Base-by-base conservation (phyloP, 1,140 invertebrate genomes). In the Trissolcus basalis region DNA sequence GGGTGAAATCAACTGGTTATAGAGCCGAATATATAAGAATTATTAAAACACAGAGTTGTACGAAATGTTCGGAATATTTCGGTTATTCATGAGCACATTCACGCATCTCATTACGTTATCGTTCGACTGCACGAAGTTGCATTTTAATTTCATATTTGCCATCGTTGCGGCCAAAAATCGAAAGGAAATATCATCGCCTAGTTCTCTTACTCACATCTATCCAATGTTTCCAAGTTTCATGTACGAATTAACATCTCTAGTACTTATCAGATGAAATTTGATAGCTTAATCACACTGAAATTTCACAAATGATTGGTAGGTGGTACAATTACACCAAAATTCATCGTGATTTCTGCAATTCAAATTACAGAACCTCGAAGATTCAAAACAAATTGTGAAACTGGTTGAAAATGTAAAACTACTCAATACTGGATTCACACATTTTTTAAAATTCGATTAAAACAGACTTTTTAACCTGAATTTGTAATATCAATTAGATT, bases 51-150 rank as follows among this genome's bases (percentile, higher is more conserved):
- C 6, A 15, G 45, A 61, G 33, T 61, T 67, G 4, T 45, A 49
- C 56, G 61, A 61, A 67, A 60, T 67, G 55, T 61, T 67, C 55
- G 44, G 70, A 73, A 73, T 67, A 73, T 73, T 54, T 44, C 39
- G 14, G 51, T 14, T 73, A 73, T 73, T 65, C 61, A 60, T 73
- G 56, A 67, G 27, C 32, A 55, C 41, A 33, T 61, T 12, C 36
- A 60, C 45, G 70, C 56, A 73, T 67, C 56, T 73, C 50, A 73
- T 73, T 67, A 73, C 35, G 19, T 61, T 60, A 67, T 73, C 61
- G 50, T 73, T 73, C 6, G 67, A 60, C 56, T 55, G 61, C 70
- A 73, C 70, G 70, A 73, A 68, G 58, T 61, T 74, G 70, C 70
- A 73, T 68, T 61, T 74, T 74, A 61, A 74, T 67, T 68, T 15